Conservation (phyloP, 2,888 invertebrate species). For the Halictus quadricinctus region DNA sequence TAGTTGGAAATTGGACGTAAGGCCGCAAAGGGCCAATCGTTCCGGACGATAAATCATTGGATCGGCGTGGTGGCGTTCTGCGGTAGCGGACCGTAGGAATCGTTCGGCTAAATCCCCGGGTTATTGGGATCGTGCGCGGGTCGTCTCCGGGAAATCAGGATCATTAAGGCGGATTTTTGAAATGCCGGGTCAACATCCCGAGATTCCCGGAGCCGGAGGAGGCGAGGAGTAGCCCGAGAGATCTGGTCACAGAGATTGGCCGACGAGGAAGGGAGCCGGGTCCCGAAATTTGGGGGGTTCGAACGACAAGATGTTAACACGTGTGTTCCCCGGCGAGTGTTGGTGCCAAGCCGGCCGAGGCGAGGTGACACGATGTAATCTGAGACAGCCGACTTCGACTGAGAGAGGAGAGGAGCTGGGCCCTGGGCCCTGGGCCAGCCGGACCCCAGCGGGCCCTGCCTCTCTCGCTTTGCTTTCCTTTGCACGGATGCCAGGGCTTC, state of each 20-base stretch:
- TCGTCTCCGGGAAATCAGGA: conserved; percentile 36
- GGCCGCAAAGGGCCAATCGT: not conserved
- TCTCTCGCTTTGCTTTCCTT: conserved; percentile 54
- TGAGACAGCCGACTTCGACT: conserved; percentile 77
- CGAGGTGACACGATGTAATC: conserved; percentile 80
- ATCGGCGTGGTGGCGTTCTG: conserved; percentile 23
- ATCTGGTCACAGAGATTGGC: conserved; percentile 52
- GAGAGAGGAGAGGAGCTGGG: conserved; percentile 35
- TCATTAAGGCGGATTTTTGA: conserved; percentile 52
- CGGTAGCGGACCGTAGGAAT: conserved; percentile 18
- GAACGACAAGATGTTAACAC: conserved; percentile 81
- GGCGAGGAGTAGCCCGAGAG: conserved; percentile 34
- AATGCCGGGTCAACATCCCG: conserved; percentile 42
- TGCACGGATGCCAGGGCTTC: conserved; percentile 49
- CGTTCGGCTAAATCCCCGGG: conserved; percentile 20
- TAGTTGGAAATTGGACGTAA: not conserved
- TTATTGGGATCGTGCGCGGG: not conserved
- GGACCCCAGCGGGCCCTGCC: conserved; percentile 34
- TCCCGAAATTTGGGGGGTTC: conserved; percentile 62
- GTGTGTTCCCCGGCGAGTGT: conserved; percentile 72
- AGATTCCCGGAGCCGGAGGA: conserved; percentile 19
- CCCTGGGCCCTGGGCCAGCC: conserved; percentile 36
- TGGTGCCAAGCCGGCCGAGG: conserved; percentile 68
- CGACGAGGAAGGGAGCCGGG: conserved; percentile 48
- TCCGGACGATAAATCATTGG: conserved; percentile 46